These are phyloP conservation scores for Hassar affinis DNA, from an alignment of 2,113 vertebrate species.

Conservation along the genomic window DNA sequence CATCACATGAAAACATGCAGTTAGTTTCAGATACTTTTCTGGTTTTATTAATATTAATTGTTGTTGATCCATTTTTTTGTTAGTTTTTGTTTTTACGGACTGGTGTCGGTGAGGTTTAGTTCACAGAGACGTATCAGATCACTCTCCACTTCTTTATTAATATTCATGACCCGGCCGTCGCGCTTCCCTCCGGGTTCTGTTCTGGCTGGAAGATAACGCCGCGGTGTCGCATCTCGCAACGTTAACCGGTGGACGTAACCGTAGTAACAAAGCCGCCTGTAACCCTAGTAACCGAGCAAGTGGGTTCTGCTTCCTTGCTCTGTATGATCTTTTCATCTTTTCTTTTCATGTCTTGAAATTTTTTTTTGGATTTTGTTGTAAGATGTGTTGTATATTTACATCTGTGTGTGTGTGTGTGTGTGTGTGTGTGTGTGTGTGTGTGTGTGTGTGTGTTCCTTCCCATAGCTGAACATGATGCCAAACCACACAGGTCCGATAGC, in stretches of 20 bases:
- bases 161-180: background rate
- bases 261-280: background rate
- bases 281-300: background rate
- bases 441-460: constrained; percentile 48
- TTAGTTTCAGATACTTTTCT: background rate
- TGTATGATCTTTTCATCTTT: background rate
- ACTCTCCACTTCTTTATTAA: background rate
- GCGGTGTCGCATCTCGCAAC: too few species aligned
- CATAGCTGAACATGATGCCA: constrained; percentile 71
- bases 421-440: background rate
- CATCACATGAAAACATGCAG: too few species aligned
- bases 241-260: too few species aligned
- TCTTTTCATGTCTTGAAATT: constrained; percentile 1
- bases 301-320: background rate
- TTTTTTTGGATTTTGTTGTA: constrained; percentile 46
- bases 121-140: background rate
- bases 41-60: background rate
- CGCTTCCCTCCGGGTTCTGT: background rate
- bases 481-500: constrained; percentile 28
- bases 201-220: background rate
- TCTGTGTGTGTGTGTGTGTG: too few species aligned
- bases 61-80: background rate
- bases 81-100: background rate
- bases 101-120: background rate
- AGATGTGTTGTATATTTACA: constrained; percentile 23